Evolutionary conservation across 37 sponge, comb jelly and placozoan species (phyloP).

Genomic region (Halisarca cf. caerulea): DNA sequence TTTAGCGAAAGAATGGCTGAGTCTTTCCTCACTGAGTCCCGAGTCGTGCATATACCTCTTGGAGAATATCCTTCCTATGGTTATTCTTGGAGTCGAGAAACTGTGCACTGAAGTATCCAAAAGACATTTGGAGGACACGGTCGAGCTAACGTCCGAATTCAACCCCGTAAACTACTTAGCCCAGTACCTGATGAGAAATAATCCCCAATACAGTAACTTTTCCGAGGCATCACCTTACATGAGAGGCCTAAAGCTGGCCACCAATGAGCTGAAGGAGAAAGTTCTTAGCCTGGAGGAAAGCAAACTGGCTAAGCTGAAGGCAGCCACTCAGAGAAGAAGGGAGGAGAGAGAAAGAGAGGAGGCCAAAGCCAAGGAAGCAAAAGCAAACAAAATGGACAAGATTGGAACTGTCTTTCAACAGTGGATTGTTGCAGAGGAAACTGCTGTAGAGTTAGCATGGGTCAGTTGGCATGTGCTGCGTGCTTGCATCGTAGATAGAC

Average conservation of each 20-base stretch:
- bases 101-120: conserved; percentile 67
- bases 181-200: conserved; percentile 95
- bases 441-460: background rate
- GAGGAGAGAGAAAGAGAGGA: conserved; percentile 52
- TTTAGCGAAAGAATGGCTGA: conserved; percentile 80
- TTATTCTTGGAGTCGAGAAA: conserved; percentile 81
- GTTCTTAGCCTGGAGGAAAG: conserved; percentile 53
- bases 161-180: conserved; percentile 96
- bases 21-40: background rate
- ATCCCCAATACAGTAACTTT: conserved; percentile 80
- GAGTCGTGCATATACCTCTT: conserved; percentile 63
- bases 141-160: conserved; percentile 56
- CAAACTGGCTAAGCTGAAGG: conserved; percentile 50
- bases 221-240: conserved; percentile 76
- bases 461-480: conserved; percentile 9
- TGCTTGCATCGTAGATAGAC: background rate
- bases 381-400: conserved; percentile 21
- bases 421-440: conserved; percentile 43
- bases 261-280: conserved; percentile 53
- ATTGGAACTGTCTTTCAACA: conserved; percentile 33
- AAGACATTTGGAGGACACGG: conserved; percentile 44
- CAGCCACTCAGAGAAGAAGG: conserved; percentile 35
- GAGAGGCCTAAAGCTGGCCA: conserved; percentile 45
- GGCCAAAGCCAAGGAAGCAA: background rate
- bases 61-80: conserved; percentile 75